These are phyloP conservation scores for Hyles vespertilio DNA, from an alignment of 1,140 invertebrate species.

Conservation along the genomic window DNA sequence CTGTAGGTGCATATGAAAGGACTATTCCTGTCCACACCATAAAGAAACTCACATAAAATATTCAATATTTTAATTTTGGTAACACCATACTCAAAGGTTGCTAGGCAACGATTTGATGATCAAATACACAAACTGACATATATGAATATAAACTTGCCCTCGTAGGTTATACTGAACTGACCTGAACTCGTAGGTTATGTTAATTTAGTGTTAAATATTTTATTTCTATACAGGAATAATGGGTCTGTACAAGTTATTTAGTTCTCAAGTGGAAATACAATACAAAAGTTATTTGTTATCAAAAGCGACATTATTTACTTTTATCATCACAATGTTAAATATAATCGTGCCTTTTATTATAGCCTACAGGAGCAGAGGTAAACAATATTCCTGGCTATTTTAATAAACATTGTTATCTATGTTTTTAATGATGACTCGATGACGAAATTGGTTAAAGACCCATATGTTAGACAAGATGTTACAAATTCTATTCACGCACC, in stretches of 20 bases:
- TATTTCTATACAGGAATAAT: slow-evolving; percentile 35
- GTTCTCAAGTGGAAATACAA: slow-evolving; percentile 71
- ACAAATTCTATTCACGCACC: too few relatives aligned
- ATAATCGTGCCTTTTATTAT: slow-evolving; percentile 77
- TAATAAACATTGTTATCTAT: background rate
- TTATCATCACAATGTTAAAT: slow-evolving; percentile 65
- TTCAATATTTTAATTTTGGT: background rate
- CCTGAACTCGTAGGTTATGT: too few relatives aligned
- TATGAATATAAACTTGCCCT: too few relatives aligned
- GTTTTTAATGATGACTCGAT: background rate
- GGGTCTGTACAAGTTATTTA: slow-evolving; percentile 74
- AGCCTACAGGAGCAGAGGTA: slow-evolving; percentile 78
- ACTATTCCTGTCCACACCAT: too few relatives aligned
- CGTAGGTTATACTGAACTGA: too few relatives aligned
- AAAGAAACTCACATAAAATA: too few relatives aligned
- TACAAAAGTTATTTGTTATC: slow-evolving; percentile 77
- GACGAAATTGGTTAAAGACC: too few relatives aligned
- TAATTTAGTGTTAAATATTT: too few relatives aligned
- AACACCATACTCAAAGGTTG: slow-evolving; percentile 15
- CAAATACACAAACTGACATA: slow-evolving; percentile 8
- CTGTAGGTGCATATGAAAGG: too few relatives aligned
- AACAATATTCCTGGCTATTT: slow-evolving; percentile 12
- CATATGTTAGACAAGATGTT: too few relatives aligned
- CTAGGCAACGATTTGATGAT: slow-evolving; percentile 30
- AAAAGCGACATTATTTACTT: slow-evolving; percentile 77